phyloP scores from a whole-genome alignment of 2,888 invertebrate species.

The Drosophila affinis region DNA sequence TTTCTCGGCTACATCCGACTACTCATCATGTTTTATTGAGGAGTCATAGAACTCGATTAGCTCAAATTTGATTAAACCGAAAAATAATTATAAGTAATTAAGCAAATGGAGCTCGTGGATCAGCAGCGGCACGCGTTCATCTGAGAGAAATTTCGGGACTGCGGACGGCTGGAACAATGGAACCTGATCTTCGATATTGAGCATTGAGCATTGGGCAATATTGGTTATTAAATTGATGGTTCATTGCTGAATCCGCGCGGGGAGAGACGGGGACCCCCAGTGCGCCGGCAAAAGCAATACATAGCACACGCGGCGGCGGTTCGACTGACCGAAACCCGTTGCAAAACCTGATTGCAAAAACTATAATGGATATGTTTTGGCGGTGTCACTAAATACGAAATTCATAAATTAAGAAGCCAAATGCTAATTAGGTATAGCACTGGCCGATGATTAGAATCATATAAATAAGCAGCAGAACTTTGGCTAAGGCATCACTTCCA shows the following conservation, averaged over 20 bases:
- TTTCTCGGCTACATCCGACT: conserved; percentile 11
- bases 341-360: conserved; percentile 73
- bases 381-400: conserved; percentile 63
- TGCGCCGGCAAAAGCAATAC: background rate
- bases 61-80: conserved; percentile 23
- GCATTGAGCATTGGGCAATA: conserved; percentile 38
- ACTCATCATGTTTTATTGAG: conserved; percentile 23
- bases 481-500: conserved; percentile 74
- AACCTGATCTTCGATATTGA: conserved; percentile 55
- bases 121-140: conserved; percentile 47
- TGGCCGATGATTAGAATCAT: conserved; percentile 70
- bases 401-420: conserved; percentile 73
- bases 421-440: conserved; percentile 72
- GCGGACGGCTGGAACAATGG: conserved; percentile 24
- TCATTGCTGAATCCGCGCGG: conserved; percentile 3
- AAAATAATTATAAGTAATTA: conserved; percentile 37
- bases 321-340: conserved; percentile 35
- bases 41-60: conserved; percentile 24
- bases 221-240: conserved; percentile 24
- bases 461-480: conserved; percentile 71
- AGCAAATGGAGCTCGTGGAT: conserved; percentile 40
- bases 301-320: conserved; percentile 10
- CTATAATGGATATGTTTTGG: conserved; percentile 74
- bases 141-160: conserved; percentile 38
- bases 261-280: conserved; percentile 30